These are phyloP conservation scores for Anas platyrhynchos DNA, from an alignment of 2,113 vertebrate species.

Conservation along the genomic window DNA sequence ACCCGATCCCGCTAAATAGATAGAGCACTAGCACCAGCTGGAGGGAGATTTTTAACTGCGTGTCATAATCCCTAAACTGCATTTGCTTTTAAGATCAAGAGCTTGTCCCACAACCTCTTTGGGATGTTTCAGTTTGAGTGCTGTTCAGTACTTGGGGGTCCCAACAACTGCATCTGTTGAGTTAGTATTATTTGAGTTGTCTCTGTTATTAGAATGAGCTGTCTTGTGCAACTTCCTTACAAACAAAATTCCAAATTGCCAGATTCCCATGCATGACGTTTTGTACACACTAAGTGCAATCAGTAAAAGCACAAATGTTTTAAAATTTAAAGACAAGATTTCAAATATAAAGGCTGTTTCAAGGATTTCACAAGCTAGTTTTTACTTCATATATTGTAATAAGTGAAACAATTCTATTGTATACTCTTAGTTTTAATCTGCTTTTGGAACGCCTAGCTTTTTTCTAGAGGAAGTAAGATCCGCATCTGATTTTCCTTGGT, in stretches of 20 bases:
- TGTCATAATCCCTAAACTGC: not conserved
- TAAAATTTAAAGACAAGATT: not conserved
- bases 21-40: not conserved
- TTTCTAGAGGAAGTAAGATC: slow-evolving; percentile 86
- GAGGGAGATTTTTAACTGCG: not conserved
- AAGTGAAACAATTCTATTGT: not conserved
- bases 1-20: not conserved
- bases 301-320: not conserved
- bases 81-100: not conserved
- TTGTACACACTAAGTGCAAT: not conserved
- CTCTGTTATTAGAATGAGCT: not conserved
- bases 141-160: not conserved
- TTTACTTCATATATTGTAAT: not conserved
- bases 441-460: slow-evolving; percentile 81
- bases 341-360: not conserved
- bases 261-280: not conserved
- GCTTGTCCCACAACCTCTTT: not conserved
- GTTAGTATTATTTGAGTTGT: not conserved
- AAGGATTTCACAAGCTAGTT: not conserved
- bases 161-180: not conserved
- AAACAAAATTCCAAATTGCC: not conserved
- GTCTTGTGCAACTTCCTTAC: not conserved
- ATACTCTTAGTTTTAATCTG: slow-evolving; percentile 66
- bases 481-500: slow-evolving; percentile 85
- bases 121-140: not conserved